Base-by-base conservation (phyloP, 2,888 invertebrate species). In the Minunthozetes semirufus region DNA sequence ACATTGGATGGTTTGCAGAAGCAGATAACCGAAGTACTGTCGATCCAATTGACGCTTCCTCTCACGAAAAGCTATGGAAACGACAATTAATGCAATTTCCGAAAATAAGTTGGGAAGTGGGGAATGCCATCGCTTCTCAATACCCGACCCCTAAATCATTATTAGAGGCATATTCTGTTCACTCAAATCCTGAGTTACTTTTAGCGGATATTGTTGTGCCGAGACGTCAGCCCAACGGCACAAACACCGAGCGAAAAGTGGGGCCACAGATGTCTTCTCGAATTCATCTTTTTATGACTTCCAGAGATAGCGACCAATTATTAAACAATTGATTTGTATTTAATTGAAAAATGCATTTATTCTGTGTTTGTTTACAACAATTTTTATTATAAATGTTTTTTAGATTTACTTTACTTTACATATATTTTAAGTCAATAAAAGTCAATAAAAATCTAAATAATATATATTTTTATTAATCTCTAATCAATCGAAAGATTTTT, bases 11-110 rank as follows among this genome's bases (percentile, higher is more conserved):
- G 46, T 73, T 50, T 50, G 73, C 73, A n/a, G 63, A 66, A 1
- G 53, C 59, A 17, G 50, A 73, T 27, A 66, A 66, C n/a, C 17
- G 46, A 13, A 19, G 17, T 25, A 59, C 63, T 13, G 42, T 63
- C 38, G 63, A 61, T 17, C 48, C 66, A 0, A 48, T 29, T 9
- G 50, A 63, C 29, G 50, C 6, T 3, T 8, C 66, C 6, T 22
- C 29, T 27, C 38, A 38, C n/a, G 25, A 53, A 46, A 48, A 63
- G 22, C 48, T 73, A 22, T 73, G 73, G 73, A 46, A 66, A 59
- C 33, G 46, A 48, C 73, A 73, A 33, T 73, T 73, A 66, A 46
- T 59, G 66, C 66, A 73, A 66, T 73, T 73, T 50, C 73, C 73
- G 15, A 73, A 42, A 46, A 50, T 73, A 2, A 73, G 66, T 27